These are phyloP conservation scores for Laothoe populi DNA, from an alignment of 2,888 invertebrate species.

Conservation along the genomic window DNA sequence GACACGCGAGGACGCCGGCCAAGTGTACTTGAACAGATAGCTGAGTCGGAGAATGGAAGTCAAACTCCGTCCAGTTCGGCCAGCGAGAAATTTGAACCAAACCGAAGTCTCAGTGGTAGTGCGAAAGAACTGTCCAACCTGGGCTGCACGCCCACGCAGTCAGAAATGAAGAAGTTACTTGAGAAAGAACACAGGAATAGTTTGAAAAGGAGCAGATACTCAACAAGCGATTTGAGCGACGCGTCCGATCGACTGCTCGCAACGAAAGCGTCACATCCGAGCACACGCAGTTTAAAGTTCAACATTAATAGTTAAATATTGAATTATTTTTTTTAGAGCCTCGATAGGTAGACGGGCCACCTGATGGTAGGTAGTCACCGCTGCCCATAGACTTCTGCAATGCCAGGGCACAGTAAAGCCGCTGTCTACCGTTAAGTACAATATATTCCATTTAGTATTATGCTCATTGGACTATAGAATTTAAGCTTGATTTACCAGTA, in stretches of 20 bases:
- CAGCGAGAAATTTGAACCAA: constrained; percentile 67
- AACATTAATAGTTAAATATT: constrained; percentile 73
- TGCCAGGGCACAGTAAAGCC: too few relatives aligned
- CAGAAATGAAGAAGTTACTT: constrained; percentile 66
- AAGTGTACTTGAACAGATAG: constrained; percentile 75
- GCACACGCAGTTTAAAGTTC: constrained; percentile 87
- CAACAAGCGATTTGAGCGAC: constrained; percentile 88
- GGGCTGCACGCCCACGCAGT: constrained; percentile 37
- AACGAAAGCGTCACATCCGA: constrained; percentile 82
- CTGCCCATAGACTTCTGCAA: too few relatives aligned
- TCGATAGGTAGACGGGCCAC: too few relatives aligned
- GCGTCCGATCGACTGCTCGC: constrained; percentile 84
- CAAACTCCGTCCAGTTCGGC: constrained; percentile 74
- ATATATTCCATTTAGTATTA: constrained; percentile 64
- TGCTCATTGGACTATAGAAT: constrained; percentile 72
- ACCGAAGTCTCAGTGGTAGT: constrained; percentile 66
- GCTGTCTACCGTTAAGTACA: too few relatives aligned
- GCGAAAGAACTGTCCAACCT: constrained; percentile 55
- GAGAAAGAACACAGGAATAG: constrained; percentile 64
- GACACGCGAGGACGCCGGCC: constrained; percentile 70
- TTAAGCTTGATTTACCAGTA: constrained; percentile 49
- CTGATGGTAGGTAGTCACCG: too few relatives aligned
- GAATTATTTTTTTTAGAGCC: too few relatives aligned
- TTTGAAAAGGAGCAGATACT: constrained; percentile 85
- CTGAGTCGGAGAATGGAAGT: constrained; percentile 75